These are phyloP conservation scores for Eumacrocentrus americanus DNA, from an alignment of 2,888 invertebrate genomes.

Conservation along the genomic window DNA sequence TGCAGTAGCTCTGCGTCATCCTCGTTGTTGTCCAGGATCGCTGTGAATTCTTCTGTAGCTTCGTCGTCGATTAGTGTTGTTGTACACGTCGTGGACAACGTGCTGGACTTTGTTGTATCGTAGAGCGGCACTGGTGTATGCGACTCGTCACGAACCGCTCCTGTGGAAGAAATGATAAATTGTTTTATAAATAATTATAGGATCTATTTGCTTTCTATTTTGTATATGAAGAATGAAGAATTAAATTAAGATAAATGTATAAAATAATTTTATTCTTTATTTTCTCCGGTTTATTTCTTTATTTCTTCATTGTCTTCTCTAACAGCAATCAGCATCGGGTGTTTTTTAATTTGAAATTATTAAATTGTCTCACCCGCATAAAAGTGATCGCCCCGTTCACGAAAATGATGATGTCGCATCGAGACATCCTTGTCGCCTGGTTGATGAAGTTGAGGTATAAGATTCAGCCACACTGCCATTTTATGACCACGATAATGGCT, in stretches of 20 bases:
- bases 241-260: too few relatives aligned
- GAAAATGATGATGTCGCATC: conserved; percentile 79
- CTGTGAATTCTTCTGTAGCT: conserved; percentile 50
- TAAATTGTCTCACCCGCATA: conserved; percentile 70
- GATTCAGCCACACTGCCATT: conserved; percentile 87
- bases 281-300: too few relatives aligned
- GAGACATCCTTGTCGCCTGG: conserved; percentile 75
- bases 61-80: conserved; percentile 49
- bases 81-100: conserved; percentile 52
- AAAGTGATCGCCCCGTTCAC: conserved; percentile 74
- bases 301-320: too few relatives aligned
- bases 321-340: not conserved
- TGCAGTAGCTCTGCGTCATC: conserved; percentile 65
- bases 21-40: conserved; percentile 59
- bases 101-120: conserved; percentile 49
- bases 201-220: not conserved
- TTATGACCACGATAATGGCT: conserved; percentile 89
- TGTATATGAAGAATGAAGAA: too few relatives aligned
- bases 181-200: too few relatives aligned
- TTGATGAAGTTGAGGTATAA: conserved; percentile 84
- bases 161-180: conserved; percentile 36
- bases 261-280: too few relatives aligned
- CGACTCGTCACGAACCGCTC: conserved; percentile 58
- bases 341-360: not conserved
- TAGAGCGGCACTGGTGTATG: conserved; percentile 56